Evolutionary conservation across 1,140 invertebrate species (phyloP).

Genomic region (Mya arenaria): DNA sequence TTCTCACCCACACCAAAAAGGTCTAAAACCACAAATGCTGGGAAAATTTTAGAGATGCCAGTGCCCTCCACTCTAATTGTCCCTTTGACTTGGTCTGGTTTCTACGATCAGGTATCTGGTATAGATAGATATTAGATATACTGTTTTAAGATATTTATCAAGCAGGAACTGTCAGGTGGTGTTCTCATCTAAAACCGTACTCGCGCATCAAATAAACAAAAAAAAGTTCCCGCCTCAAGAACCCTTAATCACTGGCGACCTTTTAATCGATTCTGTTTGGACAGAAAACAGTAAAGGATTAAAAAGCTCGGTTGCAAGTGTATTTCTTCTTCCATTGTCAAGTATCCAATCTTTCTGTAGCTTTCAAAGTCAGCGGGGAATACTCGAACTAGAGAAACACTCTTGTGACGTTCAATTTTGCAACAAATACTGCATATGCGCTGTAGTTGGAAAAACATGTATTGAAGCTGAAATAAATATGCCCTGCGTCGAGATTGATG

Average conservation of each 20-base stretch:
- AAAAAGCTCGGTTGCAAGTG: background rate
- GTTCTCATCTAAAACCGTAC: background rate
- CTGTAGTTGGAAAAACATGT: background rate
- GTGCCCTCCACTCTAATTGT: background rate
- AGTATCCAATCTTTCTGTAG: background rate
- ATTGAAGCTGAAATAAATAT: background rate
- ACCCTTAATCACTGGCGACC: background rate
- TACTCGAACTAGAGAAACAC: background rate
- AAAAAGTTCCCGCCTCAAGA: background rate
- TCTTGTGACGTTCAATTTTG: background rate
- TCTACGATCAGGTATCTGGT: background rate
- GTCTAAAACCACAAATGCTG: slow-evolving; percentile 14
- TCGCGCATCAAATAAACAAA: background rate
- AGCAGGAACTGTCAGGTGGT: background rate
- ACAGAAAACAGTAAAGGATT: slow-evolving; percentile 13
- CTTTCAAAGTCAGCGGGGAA: background rate
- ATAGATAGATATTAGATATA: slow-evolving; percentile 10
- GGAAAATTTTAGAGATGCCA: background rate
- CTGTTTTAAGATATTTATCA: background rate
- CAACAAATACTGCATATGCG: slow-evolving; percentile 5
- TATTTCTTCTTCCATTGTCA: background rate
- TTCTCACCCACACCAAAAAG: slow-evolving; percentile 7
- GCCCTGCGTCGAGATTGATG: background rate
- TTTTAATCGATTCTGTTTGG: background rate
- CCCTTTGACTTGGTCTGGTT: slow-evolving; percentile 15